A percentile compares a stretch with the other conserved stretches of the same genome.
Evolutionary conservation across 2,888 invertebrate genomes (phyloP).

Genomic region (Chirona hameri): DNA sequence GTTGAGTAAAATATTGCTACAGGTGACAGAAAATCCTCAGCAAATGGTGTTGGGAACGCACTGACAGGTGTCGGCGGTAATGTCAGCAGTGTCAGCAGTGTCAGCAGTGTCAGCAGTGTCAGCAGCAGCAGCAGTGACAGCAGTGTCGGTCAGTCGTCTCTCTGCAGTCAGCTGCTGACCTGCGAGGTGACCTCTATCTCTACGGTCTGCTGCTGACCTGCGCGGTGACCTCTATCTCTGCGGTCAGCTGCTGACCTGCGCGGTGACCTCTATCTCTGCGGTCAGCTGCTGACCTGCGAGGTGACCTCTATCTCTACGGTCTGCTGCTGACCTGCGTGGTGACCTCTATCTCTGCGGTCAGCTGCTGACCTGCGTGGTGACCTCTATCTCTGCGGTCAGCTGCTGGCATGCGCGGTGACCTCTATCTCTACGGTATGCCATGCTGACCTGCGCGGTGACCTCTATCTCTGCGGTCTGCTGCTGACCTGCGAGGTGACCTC

Average conservation of each 20-base stretch:
- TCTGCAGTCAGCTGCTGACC: too few species aligned
- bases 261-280: background rate
- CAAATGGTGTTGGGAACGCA: too few species aligned
- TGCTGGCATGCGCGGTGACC: background rate
- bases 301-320: background rate
- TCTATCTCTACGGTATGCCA: background rate
- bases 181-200: background rate
- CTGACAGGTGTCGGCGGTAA: too few species aligned
- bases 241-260: background rate
- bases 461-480: background rate
- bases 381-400: background rate
- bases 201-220: background rate
- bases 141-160: too few species aligned
- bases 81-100: too few species aligned
- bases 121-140: too few species aligned
- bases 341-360: background rate
- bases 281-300: background rate
- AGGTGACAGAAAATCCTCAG: too few species aligned
- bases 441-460: constrained; percentile 22
- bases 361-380: constrained; percentile 23
- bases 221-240: background rate
- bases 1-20: too few species aligned
- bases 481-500: too few species aligned
- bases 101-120: too few species aligned
- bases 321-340: background rate